Evolutionary conservation across 2,888 invertebrate genomes (phyloP).

Genomic region (Drosophila suboccidentalis): DNA sequence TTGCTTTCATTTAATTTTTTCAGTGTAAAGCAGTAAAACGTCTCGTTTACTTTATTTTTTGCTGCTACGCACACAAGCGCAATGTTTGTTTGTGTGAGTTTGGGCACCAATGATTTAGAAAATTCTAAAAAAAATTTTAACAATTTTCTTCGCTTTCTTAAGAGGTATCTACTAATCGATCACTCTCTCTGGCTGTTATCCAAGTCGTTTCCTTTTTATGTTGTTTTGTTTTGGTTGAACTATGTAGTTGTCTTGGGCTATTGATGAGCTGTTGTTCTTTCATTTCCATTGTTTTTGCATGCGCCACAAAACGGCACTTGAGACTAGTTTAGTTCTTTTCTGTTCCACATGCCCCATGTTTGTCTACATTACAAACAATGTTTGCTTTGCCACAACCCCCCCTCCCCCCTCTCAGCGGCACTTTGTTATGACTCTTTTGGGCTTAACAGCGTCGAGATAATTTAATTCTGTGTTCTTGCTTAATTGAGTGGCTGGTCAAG

Average conservation of each 20-base stretch:
- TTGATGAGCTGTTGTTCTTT: conserved; percentile 77
- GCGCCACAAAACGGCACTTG: conserved; percentile 61
- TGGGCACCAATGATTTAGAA: too few relatives aligned
- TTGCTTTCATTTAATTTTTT: too few relatives aligned
- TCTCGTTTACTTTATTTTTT: too few relatives aligned
- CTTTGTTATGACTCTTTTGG: conserved; percentile 72
- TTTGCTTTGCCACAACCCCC: conserved; percentile 42
- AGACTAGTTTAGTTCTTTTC: conserved; percentile 47
- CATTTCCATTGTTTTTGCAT: conserved; percentile 57
- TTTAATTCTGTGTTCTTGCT: conserved; percentile 68
- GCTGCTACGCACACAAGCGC: too few relatives aligned
- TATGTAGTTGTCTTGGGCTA: conserved; percentile 54
- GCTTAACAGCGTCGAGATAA: conserved; percentile 60
- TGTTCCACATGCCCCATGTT: conserved; percentile 23
- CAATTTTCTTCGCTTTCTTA: too few relatives aligned
- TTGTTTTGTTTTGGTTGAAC: conserved; percentile 7
- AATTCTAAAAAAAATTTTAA: too few relatives aligned
- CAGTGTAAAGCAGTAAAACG: too few relatives aligned
- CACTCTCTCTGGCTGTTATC: not conserved
- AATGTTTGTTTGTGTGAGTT: too few relatives aligned
- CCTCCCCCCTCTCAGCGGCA: not conserved
- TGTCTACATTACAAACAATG: conserved; percentile 69
- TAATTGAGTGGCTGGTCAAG: conserved; percentile 73
- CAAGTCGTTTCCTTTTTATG: not conserved
- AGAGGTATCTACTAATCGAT: not conserved